These are phyloP conservation scores for Drosophila anomalata DNA, from an alignment of 2,888 invertebrate genomes.

Conservation along the genomic window DNA sequence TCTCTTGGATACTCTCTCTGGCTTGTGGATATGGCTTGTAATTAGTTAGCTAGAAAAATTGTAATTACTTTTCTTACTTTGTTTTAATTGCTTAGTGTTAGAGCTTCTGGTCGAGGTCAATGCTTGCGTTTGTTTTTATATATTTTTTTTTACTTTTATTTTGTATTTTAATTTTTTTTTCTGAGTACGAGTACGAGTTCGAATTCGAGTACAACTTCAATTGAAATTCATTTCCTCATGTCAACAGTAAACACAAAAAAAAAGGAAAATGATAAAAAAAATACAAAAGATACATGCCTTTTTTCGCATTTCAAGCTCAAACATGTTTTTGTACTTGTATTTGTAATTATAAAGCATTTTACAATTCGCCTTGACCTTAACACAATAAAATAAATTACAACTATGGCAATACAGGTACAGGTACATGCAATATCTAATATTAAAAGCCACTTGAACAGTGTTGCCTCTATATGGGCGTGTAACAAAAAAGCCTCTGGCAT, in stretches of 20 bases:
- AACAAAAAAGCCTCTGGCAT: slow-evolving; percentile 3
- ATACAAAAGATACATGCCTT: slow-evolving; percentile 25
- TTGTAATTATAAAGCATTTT: slow-evolving; percentile 72
- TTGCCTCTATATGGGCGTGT: slow-evolving; percentile 18
- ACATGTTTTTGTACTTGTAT: slow-evolving; percentile 15
- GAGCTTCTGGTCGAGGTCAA: slow-evolving; percentile 50
- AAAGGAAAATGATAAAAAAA: slow-evolving; percentile 15
- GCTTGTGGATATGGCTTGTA: not conserved
- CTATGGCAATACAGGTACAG: slow-evolving; percentile 46
- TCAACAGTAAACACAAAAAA: slow-evolving; percentile 31
- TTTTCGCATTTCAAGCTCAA: slow-evolving; percentile 49
- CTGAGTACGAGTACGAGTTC: not conserved
- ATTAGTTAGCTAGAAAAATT: slow-evolving; percentile 38
- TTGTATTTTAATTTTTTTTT: slow-evolving; percentile 31
- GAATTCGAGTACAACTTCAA: slow-evolving; percentile 40
- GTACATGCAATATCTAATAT: not conserved
- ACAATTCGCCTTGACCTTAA: slow-evolving; percentile 81
- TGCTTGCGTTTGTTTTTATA: slow-evolving; percentile 33
- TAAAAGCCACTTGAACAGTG: not conserved
- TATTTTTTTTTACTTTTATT: slow-evolving; percentile 13
- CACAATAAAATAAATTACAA: slow-evolving; percentile 77
- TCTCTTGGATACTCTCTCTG: slow-evolving; percentile 1
- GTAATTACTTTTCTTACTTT: slow-evolving; percentile 39
- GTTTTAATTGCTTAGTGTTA: slow-evolving; percentile 33
- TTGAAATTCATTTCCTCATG: slow-evolving; percentile 70